A percentile compares a stretch with the other conserved stretches of the same genome.
These are phyloP conservation scores for Notodonta ziczac DNA, from an alignment of 2,888 invertebrate species.

Conservation along the genomic window DNA sequence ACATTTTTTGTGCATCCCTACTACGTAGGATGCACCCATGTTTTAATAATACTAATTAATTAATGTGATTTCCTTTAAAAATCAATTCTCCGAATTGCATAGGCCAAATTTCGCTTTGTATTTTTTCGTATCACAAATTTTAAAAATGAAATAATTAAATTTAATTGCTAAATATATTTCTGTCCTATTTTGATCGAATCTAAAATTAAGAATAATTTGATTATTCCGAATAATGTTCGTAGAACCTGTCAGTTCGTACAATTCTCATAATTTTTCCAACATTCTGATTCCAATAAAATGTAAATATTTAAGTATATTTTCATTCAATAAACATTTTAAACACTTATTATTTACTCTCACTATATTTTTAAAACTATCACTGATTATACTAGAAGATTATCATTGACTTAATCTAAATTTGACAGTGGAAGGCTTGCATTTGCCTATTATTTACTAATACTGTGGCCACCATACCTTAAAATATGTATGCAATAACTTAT, in stretches of 20 bases:
- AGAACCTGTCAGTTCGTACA: no score
- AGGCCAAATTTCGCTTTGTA: constrained; percentile 57
- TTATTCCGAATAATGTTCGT: constrained; percentile 55
- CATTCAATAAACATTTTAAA: constrained; percentile 39
- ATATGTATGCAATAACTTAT: neutral
- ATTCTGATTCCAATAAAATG: constrained; percentile 44
- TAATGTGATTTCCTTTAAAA: constrained; percentile 28
- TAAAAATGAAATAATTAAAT: constrained; percentile 43
- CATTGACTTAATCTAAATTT: constrained; percentile 29
- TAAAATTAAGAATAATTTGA: constrained; percentile 52
- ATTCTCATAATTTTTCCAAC: constrained; percentile 50
- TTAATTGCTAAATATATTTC: constrained; percentile 27
- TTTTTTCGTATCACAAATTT: constrained; percentile 53
- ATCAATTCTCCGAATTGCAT: constrained; percentile 43
- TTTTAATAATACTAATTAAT: constrained; percentile 35
- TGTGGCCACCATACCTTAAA: constrained; percentile 24
- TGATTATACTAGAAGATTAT: constrained; percentile 27
- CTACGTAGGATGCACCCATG: constrained; percentile 24
- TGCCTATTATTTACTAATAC: constrained; percentile 35
- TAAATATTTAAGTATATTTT: constrained; percentile 31
- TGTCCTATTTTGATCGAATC: constrained; percentile 6
- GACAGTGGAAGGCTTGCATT: constrained; percentile 28
- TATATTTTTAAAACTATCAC: constrained; percentile 42
- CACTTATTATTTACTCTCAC: constrained; percentile 51
- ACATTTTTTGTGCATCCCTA: constrained; percentile 22